Evolutionary conservation across 2,797 vertebrate species (phyloP), one percentile per base, ranked within the genome.

Genomic region (Periparus ater): DNA sequence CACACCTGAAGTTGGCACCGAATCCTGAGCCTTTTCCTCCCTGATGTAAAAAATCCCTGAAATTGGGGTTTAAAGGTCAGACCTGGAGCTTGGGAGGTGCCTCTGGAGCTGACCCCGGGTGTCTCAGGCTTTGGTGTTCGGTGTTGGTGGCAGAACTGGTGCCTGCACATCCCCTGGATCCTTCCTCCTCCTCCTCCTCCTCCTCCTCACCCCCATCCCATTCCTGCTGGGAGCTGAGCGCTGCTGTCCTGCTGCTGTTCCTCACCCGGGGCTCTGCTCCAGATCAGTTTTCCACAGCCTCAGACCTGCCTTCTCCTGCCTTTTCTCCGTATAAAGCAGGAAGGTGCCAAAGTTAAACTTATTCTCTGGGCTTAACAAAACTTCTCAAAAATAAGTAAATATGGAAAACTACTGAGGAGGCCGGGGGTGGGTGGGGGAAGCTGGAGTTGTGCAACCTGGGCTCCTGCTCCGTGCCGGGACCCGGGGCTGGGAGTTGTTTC

Each of bases 241-340:
- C 45, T 14, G 47, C 7, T 7, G 4, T 62, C 12, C 44, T 17
- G 34, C 36, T 50, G 44, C n/a, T 58, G 14, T 7, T 8, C 2
- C 2, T 14, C 7, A 12, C 8, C 6, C 4, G 25, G 40, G 54
- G 18, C 2, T 83, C 70, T 44, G 18, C 70, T 67, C 48, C 60
- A 7, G 8, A 1, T 27, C 2, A 0, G 6, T 8, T n/a, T n/a
- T 38, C 32, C 16, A 2, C 2, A 2, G 61, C 4, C 65, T 26
- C 68, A 2, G 29, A 45, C 9, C 75, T 17, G 12, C 62, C 70
- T 44, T 22, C 36, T 81, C 51, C 61, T 32, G 10, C 4, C 0
- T 48, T 26, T 36, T 10, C 34, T 38, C 36, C 12, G 10, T 10
- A 1, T 21, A 6, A 67, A 67, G 25, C 36, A n/a, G n/a, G 48